phyloP scores from a whole-genome alignment of 2,113 vertebrate genomes.

The Zingel zingel region DNA sequence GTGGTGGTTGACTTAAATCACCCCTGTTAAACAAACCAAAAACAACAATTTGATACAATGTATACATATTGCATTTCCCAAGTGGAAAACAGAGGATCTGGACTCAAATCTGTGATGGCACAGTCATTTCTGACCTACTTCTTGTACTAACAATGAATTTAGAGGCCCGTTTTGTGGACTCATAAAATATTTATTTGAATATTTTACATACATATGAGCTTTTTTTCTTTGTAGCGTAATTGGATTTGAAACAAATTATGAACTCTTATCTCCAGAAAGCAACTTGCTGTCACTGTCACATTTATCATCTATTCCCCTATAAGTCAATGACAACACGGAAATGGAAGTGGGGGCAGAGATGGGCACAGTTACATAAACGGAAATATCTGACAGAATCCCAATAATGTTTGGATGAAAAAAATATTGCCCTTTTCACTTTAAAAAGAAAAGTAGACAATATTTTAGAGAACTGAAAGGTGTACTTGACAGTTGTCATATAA shows the following conservation, averaged over 20 bases:
- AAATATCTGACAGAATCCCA: constrained; percentile 31
- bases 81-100: constrained; percentile 27
- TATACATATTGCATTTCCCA: constrained; percentile 16
- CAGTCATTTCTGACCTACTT: constrained; percentile 57
- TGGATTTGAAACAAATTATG: constrained; percentile 57
- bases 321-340: constrained; percentile 31
- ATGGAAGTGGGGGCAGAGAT: constrained; percentile 13
- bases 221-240: constrained; percentile 46
- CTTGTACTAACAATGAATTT: constrained; percentile 54
- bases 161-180: constrained; percentile 51
- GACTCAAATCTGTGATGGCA: constrained; percentile 47
- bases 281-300: constrained; percentile 37
- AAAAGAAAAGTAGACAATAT: background rate
- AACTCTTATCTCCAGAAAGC: constrained; percentile 46
- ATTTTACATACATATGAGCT: constrained; percentile 54
- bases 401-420: constrained; percentile 22
- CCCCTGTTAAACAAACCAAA: background rate
- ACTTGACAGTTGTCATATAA: background rate
- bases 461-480: background rate
- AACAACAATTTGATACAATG: background rate
- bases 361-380: background rate
- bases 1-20: constrained; percentile 4
- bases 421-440: constrained; percentile 13
- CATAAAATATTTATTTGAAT: constrained; percentile 68
- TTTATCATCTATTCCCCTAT: constrained; percentile 36